A percentile compares a stretch with the other conserved stretches of the same genome.
Evolutionary conservation across 2,888 invertebrate genomes (phyloP).

Genomic region (Macaria liturata): DNA sequence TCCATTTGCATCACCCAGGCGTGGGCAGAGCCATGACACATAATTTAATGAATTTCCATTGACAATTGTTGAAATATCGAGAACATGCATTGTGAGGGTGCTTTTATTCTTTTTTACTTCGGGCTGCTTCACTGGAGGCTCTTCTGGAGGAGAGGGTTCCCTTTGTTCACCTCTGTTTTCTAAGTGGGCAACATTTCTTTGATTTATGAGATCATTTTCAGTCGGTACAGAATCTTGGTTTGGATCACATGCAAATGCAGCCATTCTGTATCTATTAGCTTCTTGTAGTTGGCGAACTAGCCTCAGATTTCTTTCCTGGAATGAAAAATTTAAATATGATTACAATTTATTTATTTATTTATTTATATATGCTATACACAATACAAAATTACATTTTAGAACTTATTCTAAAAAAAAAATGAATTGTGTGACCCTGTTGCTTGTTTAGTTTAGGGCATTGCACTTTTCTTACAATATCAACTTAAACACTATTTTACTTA

Average conservation of each 20-base stretch:
- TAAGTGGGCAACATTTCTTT: constrained; percentile 73
- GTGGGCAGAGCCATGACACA: constrained; percentile 87
- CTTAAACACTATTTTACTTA: no score
- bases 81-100: constrained; percentile 91
- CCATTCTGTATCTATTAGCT: constrained; percentile 79
- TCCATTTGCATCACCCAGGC: constrained; percentile 85
- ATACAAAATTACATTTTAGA: no score
- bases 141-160: constrained; percentile 55
- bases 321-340: constrained; percentile 31
- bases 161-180: constrained; percentile 63
- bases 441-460: no score
- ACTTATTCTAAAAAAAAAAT: no score
- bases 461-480: no score
- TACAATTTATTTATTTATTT: no score
- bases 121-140: constrained; percentile 66
- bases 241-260: constrained; percentile 78
- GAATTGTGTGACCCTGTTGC: no score
- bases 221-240: constrained; percentile 55
- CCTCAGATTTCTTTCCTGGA: constrained; percentile 77
- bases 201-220: constrained; percentile 77
- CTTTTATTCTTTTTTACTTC: constrained; percentile 83
- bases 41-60: constrained; percentile 85
- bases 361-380: no score
- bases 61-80: constrained; percentile 91
- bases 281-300: constrained; percentile 77